Base-by-base conservation (phyloP, 2,113 vertebrate genomes). In the Brachionichthys hirsutus region DNA sequence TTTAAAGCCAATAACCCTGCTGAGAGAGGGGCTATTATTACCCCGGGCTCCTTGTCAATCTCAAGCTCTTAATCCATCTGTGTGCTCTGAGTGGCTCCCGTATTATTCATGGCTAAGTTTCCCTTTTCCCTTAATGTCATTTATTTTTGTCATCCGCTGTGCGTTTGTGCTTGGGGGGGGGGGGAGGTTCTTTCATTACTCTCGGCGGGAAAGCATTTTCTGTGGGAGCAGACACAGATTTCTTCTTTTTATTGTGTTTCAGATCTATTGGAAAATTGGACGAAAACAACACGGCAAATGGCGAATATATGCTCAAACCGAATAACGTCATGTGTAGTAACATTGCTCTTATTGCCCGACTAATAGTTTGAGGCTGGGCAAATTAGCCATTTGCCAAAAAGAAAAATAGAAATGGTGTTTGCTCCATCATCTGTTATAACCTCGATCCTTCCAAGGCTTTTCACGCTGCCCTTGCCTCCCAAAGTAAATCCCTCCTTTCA, bases 61-160 rank as follows among this genome's bases (percentile, higher is more conserved):
- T 55, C 38, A 40, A 69, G 41, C 56, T 77, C 55, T 54, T 80
- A 76, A 80, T 84, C 79, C 84, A 72, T 80, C 72, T 73, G 76
- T 69, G 73, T 46, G 55, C 78, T 55, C 62, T 60, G 70, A 82
- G 48, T 48, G 63, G 60, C 62, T 86, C 54, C 65, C 78, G 45
- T 77, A 76, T 78, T 84, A 80, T 73, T 78, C 67, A 78, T 77
- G 71, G 71, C 54, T 63, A 76, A 66, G 42, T 71, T 78, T 70
- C 61, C 59, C 45, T 43, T 13, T 48, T 58, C 35, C 35, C 67
- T 65, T 66, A 66, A 78, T 54, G 66, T 69, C 48, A 70, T 81
- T 77, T 64, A 76, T 82, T 82, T 73, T 55, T 17, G 13, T 62
- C 61, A 40, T 42, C 67, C 50, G 34, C 67, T 13, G 35, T 2